phyloP scores from a whole-genome alignment of 1,140 invertebrate species.

The Medauroidea extradentata region DNA sequence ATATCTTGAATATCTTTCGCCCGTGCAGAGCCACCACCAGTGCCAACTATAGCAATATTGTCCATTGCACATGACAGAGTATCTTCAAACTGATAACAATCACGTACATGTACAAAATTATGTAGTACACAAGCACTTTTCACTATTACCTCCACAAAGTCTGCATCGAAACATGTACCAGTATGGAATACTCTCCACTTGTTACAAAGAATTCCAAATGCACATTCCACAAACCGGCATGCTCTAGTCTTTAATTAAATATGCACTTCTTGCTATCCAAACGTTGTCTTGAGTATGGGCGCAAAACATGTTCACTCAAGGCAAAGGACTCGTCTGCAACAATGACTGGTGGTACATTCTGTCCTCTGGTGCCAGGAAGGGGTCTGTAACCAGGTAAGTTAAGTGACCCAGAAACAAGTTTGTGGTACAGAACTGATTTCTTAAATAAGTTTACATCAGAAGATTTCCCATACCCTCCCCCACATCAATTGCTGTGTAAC shows the following conservation, averaged over 20 bases:
- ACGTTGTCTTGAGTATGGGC: constrained; percentile 38
- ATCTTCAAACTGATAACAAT: too few relatives aligned
- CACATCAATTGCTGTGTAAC: constrained; percentile 27
- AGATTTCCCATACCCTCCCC: constrained; percentile 39
- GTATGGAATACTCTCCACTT: constrained; percentile 42
- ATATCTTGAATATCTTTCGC: too few relatives aligned
- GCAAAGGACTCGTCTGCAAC: constrained; percentile 40
- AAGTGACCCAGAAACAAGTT: not conserved
- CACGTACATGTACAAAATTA: too few relatives aligned
- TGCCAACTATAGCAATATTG: too few relatives aligned
- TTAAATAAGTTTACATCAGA: constrained; percentile 39
- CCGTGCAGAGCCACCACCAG: too few relatives aligned
- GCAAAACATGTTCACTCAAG: constrained; percentile 30
- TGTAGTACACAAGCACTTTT: too few relatives aligned
- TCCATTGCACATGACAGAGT: too few relatives aligned
- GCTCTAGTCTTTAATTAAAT: constrained; percentile 42
- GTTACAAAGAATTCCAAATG: constrained; percentile 41
- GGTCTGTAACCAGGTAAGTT: not conserved
- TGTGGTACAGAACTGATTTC: constrained; percentile 5
- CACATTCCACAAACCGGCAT: too few relatives aligned
- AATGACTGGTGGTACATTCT: constrained; percentile 20
- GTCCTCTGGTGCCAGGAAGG: not conserved
- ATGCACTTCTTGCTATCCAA: constrained; percentile 29
- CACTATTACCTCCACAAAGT: too few relatives aligned
- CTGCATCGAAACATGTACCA: too few relatives aligned